These are phyloP conservation scores for Falco rusticolus DNA, from an alignment of 2,797 vertebrate genomes.

Conservation along the genomic window DNA sequence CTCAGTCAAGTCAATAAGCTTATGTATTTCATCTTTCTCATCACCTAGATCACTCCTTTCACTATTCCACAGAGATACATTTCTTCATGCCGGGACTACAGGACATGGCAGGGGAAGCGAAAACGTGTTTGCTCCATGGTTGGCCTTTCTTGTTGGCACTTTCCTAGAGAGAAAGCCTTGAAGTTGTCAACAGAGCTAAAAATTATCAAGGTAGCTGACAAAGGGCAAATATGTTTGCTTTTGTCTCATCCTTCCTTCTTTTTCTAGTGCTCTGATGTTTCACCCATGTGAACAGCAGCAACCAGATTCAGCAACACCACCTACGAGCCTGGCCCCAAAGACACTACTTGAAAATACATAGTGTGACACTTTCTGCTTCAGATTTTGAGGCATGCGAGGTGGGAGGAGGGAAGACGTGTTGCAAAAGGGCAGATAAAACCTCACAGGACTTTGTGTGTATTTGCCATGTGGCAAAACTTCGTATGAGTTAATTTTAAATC, in stretches of 20 bases:
- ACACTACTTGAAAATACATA: not conserved
- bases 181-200: not conserved
- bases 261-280: not conserved
- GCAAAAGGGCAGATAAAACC: not conserved
- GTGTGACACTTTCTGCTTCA: not conserved
- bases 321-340: not conserved
- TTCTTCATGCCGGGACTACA: not conserved
- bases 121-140: not conserved
- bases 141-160: not conserved
- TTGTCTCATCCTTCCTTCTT: not conserved
- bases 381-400: not conserved
- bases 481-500: not conserved
- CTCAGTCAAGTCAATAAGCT: not conserved
- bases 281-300: not conserved
- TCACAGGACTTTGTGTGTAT: not conserved
- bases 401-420: not conserved
- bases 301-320: not conserved
- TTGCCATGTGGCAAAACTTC: not conserved
- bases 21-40: not conserved
- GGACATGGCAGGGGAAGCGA: not conserved
- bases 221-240: not conserved
- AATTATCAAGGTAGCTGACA: not conserved
- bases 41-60: not conserved
- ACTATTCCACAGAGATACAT: not conserved
- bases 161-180: not conserved